Evolutionary conservation across 2,888 invertebrate genomes (phyloP), one percentile per base, ranked within the genome.

Genomic region (Escarpia spicata): DNA sequence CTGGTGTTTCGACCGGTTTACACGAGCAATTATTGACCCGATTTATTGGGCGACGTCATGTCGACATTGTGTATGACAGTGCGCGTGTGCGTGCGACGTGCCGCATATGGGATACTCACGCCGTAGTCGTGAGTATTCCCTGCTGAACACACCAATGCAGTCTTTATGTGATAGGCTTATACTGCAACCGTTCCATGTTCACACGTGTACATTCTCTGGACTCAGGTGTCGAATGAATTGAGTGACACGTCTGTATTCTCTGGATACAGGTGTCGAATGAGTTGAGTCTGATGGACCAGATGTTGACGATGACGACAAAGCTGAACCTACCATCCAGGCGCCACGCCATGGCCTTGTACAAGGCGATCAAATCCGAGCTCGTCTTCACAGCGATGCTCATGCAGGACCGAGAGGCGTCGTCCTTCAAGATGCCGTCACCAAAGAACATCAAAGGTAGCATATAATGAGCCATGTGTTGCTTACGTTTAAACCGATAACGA

Each of bases 241-340:
- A 95, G 95, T 93, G 37, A 37, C 37, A 37, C 37, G 9, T 52
- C 52, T 52, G 12, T 52, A 1, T 12, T 15, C 19, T 2, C 75
- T 75, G 75, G 75, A 75, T 75, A 26, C 75, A 95, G 93, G 93
- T 95, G 90, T 94, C 94, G 0, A 92, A 92, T 0, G 95, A 95
- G 93, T 93, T 95, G 60, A 95, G 95, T 93, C 94, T 95, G 94
- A 93, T 95, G n/a, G 95, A 95, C 92, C 95, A 95, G 92, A 94
- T 95, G 91, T 94, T 94, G 31, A 95, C 95, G 4, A 94, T 95
- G 93, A 93, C 95, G 15, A 93, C 94, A 45, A 95, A 95, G 92
- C 93, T 95, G 31, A 93, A 93, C 10, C 92, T 94, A 26, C 93
- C 94, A 4, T 92, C 60, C 9, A 91, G 91, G 9, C 90, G 91